phyloP scores from a whole-genome alignment of 2,113 vertebrate genomes.

The Zosterops hypoxanthus region DNA sequence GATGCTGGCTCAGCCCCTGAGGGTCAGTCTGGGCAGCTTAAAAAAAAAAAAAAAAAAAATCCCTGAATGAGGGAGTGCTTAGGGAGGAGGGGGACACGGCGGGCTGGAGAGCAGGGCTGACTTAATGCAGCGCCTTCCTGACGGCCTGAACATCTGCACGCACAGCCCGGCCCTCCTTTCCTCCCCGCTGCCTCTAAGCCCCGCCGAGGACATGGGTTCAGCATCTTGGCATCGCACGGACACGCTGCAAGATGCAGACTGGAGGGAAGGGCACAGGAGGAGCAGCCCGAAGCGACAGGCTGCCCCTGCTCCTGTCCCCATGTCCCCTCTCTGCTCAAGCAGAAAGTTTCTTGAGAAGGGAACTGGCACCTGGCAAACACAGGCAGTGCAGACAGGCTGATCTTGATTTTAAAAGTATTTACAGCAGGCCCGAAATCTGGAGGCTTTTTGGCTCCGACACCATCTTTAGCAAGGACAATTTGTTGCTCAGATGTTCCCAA shows the following conservation, averaged over 20 bases:
- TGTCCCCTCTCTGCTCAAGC: not conserved
- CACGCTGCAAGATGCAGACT: rapidly evolving
- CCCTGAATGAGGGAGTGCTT: not conserved
- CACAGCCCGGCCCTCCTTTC: not conserved
- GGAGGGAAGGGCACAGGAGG: not conserved
- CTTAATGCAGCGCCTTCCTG: not conserved
- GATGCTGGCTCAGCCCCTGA: not conserved
- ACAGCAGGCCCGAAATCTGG: not conserved
- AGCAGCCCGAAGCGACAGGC: not conserved
- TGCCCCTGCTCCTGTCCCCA: not conserved
- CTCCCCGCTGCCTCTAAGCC: not conserved
- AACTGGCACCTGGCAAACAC: not conserved
- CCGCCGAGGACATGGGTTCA: not conserved
- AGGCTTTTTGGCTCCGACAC: slow-evolving; percentile 14
- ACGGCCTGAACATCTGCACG: not conserved
- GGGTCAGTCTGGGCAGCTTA: not conserved
- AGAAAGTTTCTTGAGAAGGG: not conserved
- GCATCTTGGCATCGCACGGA: not conserved
- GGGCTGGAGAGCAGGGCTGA: not conserved
- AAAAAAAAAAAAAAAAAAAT: not conserved
- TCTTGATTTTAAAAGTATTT: not conserved
- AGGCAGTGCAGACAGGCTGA: not conserved
- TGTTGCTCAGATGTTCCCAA: slow-evolving; percentile 52
- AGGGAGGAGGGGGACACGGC: not conserved
- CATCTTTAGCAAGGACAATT: slow-evolving; percentile 44